Evolutionary conservation across 2,888 invertebrate genomes (phyloP).

Genomic region (Gonocerus acuteangulatus): DNA sequence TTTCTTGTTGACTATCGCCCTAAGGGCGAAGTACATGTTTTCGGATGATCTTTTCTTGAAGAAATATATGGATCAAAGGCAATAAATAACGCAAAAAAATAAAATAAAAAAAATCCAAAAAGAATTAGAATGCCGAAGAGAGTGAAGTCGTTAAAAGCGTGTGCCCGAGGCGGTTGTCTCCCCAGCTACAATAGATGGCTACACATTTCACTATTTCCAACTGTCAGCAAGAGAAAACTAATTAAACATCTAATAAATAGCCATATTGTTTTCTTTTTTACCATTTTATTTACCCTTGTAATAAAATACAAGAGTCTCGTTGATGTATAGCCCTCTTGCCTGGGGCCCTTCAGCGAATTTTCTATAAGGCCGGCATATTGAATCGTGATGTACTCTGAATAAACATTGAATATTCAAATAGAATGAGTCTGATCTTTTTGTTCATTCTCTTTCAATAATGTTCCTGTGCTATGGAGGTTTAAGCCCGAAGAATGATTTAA

Average conservation of each 20-base stretch:
- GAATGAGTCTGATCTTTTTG: too few relatives aligned
- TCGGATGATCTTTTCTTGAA: constrained; percentile 1
- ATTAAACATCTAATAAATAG: constrained; percentile 22
- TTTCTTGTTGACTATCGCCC: neutral
- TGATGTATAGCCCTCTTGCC: too few relatives aligned
- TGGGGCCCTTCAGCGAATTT: too few relatives aligned
- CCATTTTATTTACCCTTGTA: neutral
- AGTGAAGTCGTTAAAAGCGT: constrained; percentile 16
- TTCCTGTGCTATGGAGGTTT: too few relatives aligned
- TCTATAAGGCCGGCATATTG: too few relatives aligned
- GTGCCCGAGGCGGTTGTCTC: constrained; percentile 11
- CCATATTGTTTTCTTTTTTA: constrained; percentile 3
- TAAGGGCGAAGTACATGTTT: constrained; percentile 9
- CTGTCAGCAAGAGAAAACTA: constrained; percentile 16
- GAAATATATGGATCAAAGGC: constrained; percentile 18
- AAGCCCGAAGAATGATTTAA: too few relatives aligned
- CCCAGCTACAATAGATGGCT: neutral
- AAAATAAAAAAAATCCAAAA: neutral
- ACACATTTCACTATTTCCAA: constrained; percentile 16
- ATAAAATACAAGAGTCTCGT: constrained; percentile 1
- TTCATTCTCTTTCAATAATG: neutral
- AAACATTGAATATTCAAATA: too few relatives aligned
- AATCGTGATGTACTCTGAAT: too few relatives aligned
- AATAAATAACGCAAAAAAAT: constrained; percentile 18
- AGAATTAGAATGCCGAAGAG: neutral